Base-by-base conservation (phyloP, 2,888 invertebrate genomes). In the Lacanobia oleracea region DNA sequence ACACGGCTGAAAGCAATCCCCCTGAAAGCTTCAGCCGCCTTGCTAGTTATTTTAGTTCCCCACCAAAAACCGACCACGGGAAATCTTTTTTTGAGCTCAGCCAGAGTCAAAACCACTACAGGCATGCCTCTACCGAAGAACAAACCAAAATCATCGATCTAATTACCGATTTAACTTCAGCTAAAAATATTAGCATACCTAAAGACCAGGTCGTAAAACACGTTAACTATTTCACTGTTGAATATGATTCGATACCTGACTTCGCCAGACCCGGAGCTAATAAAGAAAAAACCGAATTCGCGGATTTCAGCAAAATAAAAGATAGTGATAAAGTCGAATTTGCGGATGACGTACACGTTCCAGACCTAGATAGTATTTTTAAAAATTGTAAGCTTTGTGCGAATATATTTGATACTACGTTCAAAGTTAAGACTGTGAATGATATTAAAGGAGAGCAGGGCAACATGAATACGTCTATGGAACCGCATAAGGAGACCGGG, bases 21-120 rank as follows among this genome's bases (percentile, higher is more conserved):
- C 82, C 88, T 1, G 89, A 89, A 61, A 87, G 83, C 48, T 93
- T 91, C 51, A 96, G 90, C 77, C 90, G 95, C 86, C 76, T 96
- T 76, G 95, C 96, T 6, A 95, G 95, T 67, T 96, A 96, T 73
- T 96, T 96, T 67, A 85, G 92, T 10, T 81, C 93, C 2, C 93
- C 95, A 1, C 93, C 94, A 0, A 92, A 94, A 90, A 88, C 93
- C 0, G 94, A 95, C 2, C 92, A 90, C 54, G 88, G 93, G 23
- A 95, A 95, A 82, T 93, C 95, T 94, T 96, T 96, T 96, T 96
- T 96, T 95, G 95, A 96, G 84, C 89, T 95, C 68, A 95, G 96
- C 87, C 92, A 94, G 74, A 93, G 95, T 72, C 94, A 95, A 91
- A 92, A 95, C 59, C 95, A 95, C 77, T 95, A 94, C 45, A 92